These are phyloP conservation scores for Dichetophora obliterata DNA, from an alignment of 2,888 invertebrate species.

Conservation along the genomic window DNA sequence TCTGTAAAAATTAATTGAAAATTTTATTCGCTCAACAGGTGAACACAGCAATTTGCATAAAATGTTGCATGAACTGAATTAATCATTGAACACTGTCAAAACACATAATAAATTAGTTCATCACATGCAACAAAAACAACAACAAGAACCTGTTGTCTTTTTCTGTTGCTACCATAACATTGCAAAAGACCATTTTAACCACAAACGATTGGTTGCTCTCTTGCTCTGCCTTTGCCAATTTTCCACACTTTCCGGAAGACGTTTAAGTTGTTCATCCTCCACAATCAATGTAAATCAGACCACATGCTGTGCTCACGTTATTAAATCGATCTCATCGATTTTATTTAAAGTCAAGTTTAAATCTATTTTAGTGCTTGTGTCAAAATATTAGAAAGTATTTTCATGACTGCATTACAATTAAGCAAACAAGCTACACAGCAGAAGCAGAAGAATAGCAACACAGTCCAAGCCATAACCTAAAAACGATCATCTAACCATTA, in stretches of 20 bases:
- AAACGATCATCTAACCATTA: constrained; percentile 8
- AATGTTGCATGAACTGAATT: constrained; percentile 9
- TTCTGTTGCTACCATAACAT: neutral
- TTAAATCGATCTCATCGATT: constrained; percentile 46
- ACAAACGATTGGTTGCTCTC: neutral
- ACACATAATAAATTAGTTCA: constrained; percentile 35
- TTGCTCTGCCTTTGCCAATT: constrained; percentile 23
- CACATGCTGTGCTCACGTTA: constrained; percentile 49
- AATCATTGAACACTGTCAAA: constrained; percentile 21
- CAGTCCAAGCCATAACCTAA: neutral
- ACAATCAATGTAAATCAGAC: constrained; percentile 52
- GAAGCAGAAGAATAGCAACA: neutral
- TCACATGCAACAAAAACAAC: constrained; percentile 24
- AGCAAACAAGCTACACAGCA: neutral
- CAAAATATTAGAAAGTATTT: constrained; percentile 48
- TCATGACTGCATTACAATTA: constrained; percentile 25
- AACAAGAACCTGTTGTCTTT: neutral
- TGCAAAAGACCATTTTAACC: neutral
- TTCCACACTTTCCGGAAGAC: constrained; percentile 46
- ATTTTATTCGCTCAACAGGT: too few species aligned
- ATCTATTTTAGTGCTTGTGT: constrained; percentile 25
- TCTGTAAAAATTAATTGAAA: too few species aligned
- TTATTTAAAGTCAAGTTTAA: constrained; percentile 10
- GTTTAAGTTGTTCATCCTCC: constrained; percentile 50
- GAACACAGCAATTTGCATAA: constrained; percentile 18